Conservation (phyloP, 2,113 vertebrate species). For the Trichechus manatus region DNA sequence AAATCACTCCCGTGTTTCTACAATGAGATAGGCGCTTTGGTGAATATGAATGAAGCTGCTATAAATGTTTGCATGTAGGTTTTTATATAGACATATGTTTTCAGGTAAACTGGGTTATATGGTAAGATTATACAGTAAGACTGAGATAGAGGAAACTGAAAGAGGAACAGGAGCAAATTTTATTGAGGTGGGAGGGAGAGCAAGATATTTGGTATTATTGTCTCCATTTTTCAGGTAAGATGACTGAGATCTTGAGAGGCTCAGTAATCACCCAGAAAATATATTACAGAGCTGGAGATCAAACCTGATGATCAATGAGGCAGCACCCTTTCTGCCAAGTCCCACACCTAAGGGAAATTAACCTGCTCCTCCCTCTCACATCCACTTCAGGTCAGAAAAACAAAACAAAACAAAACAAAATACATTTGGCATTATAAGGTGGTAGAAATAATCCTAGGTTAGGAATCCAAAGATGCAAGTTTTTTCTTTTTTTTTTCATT, state of each 20-base stretch:
- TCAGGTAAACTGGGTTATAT: not conserved
- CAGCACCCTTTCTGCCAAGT: no score
- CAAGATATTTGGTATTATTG: not conserved
- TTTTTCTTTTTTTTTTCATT: no score
- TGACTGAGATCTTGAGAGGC: not conserved
- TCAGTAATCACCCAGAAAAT: not conserved
- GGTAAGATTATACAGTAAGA: not conserved
- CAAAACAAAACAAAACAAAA: no score
- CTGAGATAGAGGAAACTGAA: not conserved
- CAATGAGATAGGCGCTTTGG: not conserved
- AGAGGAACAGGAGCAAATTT: not conserved
- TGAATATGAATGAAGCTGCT: no score
- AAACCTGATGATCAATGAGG: not conserved
- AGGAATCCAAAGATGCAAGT: no score
- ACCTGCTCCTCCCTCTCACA: no score
- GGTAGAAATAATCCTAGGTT: no score
- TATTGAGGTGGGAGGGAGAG: not conserved
- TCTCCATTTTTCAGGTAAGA: not conserved
- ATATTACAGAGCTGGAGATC: not conserved
- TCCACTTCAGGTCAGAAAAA: no score
- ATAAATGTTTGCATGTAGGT: no score
- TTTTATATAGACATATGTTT: no score
- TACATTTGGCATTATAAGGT: no score
- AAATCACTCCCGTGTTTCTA: not conserved
- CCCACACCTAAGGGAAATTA: no score